Evolutionary conservation across 2,797 vertebrate genomes (phyloP).

Genomic region (Paratrypauchen microcephalus): DNA sequence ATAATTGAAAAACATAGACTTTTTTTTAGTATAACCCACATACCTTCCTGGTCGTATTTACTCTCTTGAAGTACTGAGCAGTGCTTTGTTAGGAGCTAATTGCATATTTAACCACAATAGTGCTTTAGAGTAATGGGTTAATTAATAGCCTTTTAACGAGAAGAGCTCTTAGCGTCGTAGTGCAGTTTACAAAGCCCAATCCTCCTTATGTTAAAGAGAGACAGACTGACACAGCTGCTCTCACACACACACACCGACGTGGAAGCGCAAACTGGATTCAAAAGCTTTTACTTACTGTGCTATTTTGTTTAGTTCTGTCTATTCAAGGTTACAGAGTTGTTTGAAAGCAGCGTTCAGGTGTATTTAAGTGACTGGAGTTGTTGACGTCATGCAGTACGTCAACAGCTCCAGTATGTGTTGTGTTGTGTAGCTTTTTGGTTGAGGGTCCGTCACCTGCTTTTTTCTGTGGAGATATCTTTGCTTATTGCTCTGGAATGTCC

Average conservation of each 20-base stretch:
- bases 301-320: no score
- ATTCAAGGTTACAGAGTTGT: not conserved
- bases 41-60: not conserved
- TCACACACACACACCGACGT: no score
- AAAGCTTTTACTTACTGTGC: not conserved
- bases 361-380: not conserved
- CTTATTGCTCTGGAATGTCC: no score
- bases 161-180: constrained; percentile 32
- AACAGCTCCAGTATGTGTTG: no score
- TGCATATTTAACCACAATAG: constrained; percentile 22
- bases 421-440: not conserved
- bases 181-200: constrained; percentile 37
- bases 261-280: not conserved
- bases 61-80: constrained; percentile 8
- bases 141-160: constrained; percentile 54
- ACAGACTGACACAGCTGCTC: constrained; percentile 20
- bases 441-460: no score
- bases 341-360: not conserved
- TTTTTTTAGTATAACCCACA: not conserved
- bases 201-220: constrained; percentile 20
- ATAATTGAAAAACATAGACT: no score
- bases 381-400: no score
- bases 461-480: no score
- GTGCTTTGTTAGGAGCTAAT: constrained; percentile 15
- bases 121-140: constrained; percentile 33